Evolutionary conservation across 2,797 vertebrate species (phyloP).

Genomic region (Amblyraja radiata): DNA sequence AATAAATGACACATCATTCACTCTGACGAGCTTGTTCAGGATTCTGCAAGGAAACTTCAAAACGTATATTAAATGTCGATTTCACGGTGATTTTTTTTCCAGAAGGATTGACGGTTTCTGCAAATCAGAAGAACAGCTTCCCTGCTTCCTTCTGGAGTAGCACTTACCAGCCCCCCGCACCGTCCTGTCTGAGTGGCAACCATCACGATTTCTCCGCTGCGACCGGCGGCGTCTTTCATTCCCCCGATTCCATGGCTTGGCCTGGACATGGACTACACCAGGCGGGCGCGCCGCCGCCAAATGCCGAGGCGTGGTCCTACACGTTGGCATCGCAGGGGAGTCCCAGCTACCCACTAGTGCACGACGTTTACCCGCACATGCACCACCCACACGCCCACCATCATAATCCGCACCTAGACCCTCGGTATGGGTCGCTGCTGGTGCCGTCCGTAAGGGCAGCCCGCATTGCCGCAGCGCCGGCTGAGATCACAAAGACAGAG

Average conservation of each 20-base stretch:
- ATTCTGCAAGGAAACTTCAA: background rate
- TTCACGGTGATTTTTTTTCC: slow-evolving; percentile 24
- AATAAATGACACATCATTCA: background rate
- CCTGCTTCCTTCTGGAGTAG: slow-evolving; percentile 77
- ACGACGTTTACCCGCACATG: slow-evolving; percentile 75
- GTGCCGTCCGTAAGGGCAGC: slow-evolving; percentile 70
- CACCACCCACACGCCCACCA: slow-evolving; percentile 68
- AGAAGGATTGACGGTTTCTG: slow-evolving; percentile 71
- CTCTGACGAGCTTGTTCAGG: background rate
- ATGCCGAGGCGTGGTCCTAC: slow-evolving; percentile 81
- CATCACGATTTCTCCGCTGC: slow-evolving; percentile 77
- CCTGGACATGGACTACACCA: slow-evolving; percentile 76
- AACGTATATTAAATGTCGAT: slow-evolving; percentile 39
- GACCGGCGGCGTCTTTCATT: slow-evolving; percentile 68
- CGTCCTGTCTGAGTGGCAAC: slow-evolving; percentile 68
- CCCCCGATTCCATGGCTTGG: slow-evolving; percentile 75
- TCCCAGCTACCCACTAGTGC: slow-evolving; percentile 76
- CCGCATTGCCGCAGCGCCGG: slow-evolving; percentile 66
- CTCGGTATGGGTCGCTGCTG: slow-evolving; percentile 79
- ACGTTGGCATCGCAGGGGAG: slow-evolving; percentile 76
- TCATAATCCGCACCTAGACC: slow-evolving; percentile 67
- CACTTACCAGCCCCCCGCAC: slow-evolving; percentile 73
- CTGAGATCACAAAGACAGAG: slow-evolving; percentile 75
- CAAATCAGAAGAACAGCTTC: slow-evolving; percentile 71
- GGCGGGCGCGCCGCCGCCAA: slow-evolving; percentile 65